Base-by-base conservation (phyloP, 2,888 invertebrate species). In the Drosophila pegasa region DNA sequence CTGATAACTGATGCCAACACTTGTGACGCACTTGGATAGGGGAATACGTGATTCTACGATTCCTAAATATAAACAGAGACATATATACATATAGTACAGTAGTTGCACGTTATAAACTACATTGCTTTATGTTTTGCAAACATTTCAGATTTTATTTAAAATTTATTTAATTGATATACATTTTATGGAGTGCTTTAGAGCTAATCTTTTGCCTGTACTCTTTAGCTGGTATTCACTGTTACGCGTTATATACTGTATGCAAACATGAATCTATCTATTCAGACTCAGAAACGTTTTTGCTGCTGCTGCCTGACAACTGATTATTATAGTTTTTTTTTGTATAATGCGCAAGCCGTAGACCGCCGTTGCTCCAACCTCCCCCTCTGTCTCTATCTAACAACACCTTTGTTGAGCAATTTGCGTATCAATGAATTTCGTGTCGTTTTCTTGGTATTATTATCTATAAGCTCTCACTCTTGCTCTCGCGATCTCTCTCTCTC, bases 21-120 rank as follows among this genome's bases (percentile, higher is more conserved):
- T 48, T 55, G 60, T 82, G 81, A 87, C 85, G 81, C 78, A 80
- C 65, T 70, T 65, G 38, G 43, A n/a, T 48, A 27, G 38, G 35
- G 41, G 31, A 40, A 51, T 62, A 59, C 52, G 47, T 55, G 58
- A 41, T 50, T 69, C 37, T 56, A 22, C 29, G 1, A 14, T 18
- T 47, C 51, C 75, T 69, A 56, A 64, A 73, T 64, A 54, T 54
- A 64, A 64, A 18, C 48, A 50, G 3, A 35, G 4, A 43, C 14
- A 35, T 33, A 33, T 10, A 50, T 27, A 35, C n/a, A n/a, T n/a
- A n/a, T n/a, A 14, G 12, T 29, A 66, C 33, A 43, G 55, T 55
- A 33, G 33, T 14, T 3, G 1, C 33, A 14, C 9, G 14, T 3
- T 16, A 3, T 5, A 6, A 2, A 12, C 7, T 2, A 14, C 14